Percentiles rank a stretch among this genome's conserved stretches.
phyloP scores from a whole-genome alignment of 2,113 vertebrate genomes.

The Paramormyrops kingsleyae region DNA sequence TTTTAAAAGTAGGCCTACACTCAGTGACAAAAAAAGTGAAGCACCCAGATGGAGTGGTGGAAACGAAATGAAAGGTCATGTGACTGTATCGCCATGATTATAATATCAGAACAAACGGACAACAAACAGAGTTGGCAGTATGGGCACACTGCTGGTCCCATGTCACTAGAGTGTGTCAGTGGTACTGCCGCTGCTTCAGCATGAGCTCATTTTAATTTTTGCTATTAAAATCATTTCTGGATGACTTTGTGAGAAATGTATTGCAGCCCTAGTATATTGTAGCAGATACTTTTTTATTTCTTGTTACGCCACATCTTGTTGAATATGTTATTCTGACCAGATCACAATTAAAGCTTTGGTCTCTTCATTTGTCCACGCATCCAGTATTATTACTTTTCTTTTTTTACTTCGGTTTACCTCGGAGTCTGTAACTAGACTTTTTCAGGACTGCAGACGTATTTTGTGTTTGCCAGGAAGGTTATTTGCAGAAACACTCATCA shows the following conservation, averaged over 20 bases:
- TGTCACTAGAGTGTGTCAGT: too few relatives aligned
- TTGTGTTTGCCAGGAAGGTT: neutral
- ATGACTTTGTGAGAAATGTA: neutral
- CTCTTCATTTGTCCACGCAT: neutral
- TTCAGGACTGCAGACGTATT: neutral
- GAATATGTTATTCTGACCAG: neutral
- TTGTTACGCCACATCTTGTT: neutral
- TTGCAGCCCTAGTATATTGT: neutral
- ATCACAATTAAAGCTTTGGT: neutral
- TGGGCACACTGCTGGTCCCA: too few relatives aligned
- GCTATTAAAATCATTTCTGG: neutral
- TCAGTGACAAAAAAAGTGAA: too few relatives aligned
- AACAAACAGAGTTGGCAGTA: too few relatives aligned
- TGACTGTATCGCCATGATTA: too few relatives aligned
- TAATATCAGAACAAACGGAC: too few relatives aligned
- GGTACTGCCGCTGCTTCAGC: neutral
- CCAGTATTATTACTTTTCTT: neutral
- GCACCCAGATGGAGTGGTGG: too few relatives aligned
- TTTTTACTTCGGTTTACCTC: neutral
- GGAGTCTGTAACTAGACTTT: neutral
- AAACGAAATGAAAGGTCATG: too few relatives aligned
- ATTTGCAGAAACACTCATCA: neutral
- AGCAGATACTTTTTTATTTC: neutral
- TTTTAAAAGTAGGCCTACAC: too few relatives aligned
- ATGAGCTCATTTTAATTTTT: neutral